These are phyloP conservation scores for Selenia dentaria DNA, from an alignment of 2,888 invertebrate species.

Conservation along the genomic window DNA sequence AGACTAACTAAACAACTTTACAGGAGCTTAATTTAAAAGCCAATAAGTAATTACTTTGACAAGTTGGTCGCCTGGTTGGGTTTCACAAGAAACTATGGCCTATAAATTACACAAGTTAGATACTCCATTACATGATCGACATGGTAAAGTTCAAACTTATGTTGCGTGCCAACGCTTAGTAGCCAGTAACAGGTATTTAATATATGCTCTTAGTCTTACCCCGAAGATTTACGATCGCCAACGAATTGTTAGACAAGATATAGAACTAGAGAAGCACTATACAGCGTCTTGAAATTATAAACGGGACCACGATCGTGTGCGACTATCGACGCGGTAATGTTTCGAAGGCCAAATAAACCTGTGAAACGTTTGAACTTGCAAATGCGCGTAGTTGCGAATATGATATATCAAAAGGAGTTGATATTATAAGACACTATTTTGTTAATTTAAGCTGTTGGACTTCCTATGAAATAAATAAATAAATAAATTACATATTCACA, in stretches of 20 bases:
- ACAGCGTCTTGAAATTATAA: background rate
- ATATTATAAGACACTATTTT: too few relatives aligned
- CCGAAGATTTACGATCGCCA: slow-evolving; percentile 41
- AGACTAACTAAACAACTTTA: background rate
- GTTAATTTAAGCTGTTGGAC: too few relatives aligned
- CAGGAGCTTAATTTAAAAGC: too few relatives aligned
- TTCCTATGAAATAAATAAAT: too few relatives aligned
- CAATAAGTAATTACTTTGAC: background rate
- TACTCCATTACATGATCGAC: slow-evolving; percentile 37
- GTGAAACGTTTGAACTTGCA: too few relatives aligned
- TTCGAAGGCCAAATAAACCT: too few relatives aligned
- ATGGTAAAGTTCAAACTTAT: slow-evolving; percentile 18
- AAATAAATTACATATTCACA: too few relatives aligned
- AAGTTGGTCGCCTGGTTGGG: background rate
- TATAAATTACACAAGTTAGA: slow-evolving; percentile 19
- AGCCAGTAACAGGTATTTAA: background rate
- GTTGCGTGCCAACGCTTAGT: slow-evolving; percentile 37
- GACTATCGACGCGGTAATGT: too few relatives aligned
- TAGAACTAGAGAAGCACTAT: background rate
- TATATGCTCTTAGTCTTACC: slow-evolving; percentile 20
- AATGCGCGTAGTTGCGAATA: too few relatives aligned
- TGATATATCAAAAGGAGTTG: too few relatives aligned
- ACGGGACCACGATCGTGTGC: too few relatives aligned
- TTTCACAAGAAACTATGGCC: background rate
- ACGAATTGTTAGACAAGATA: slow-evolving; percentile 23